These are phyloP conservation scores for Drosophila suboccidentalis DNA, from an alignment of 2,888 invertebrate genomes.

Conservation along the genomic window DNA sequence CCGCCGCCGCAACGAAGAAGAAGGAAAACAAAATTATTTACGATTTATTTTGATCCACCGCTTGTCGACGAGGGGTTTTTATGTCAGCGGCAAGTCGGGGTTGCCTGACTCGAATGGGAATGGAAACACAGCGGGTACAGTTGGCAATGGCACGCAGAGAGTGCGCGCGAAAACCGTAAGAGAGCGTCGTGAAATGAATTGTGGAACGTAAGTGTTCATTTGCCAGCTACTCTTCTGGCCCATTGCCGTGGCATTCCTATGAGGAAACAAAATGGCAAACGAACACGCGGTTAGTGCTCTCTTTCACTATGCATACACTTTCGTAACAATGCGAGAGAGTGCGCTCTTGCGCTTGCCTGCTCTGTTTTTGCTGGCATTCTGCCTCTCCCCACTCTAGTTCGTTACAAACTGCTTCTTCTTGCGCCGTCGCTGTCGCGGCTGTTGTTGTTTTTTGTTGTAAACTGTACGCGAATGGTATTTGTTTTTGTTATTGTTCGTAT, in stretches of 20 bases:
- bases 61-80: constrained; percentile 57
- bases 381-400: constrained; percentile 78
- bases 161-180: constrained; percentile 39
- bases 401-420: constrained; percentile 73
- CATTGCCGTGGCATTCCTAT: constrained; percentile 38
- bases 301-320: constrained; percentile 63
- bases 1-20: constrained; percentile 32
- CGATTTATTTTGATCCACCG: constrained; percentile 74
- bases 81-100: constrained; percentile 70
- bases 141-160: constrained; percentile 69
- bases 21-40: constrained; percentile 77
- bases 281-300: constrained; percentile 30
- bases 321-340: constrained; percentile 59
- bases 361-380: constrained; percentile 74
- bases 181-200: constrained; percentile 58
- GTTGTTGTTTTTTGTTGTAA: constrained; percentile 70
- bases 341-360: constrained; percentile 42
- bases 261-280: constrained; percentile 32
- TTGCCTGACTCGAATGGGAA: constrained; percentile 44
- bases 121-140: constrained; percentile 61
- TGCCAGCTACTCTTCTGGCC: constrained; percentile 44
- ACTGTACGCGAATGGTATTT: constrained; percentile 63
- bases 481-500: constrained; percentile 16
- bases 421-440: constrained; percentile 30
- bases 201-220: constrained; percentile 70